phyloP scores from a whole-genome alignment of 2,888 invertebrate genomes.

The Xestia xanthographa region DNA sequence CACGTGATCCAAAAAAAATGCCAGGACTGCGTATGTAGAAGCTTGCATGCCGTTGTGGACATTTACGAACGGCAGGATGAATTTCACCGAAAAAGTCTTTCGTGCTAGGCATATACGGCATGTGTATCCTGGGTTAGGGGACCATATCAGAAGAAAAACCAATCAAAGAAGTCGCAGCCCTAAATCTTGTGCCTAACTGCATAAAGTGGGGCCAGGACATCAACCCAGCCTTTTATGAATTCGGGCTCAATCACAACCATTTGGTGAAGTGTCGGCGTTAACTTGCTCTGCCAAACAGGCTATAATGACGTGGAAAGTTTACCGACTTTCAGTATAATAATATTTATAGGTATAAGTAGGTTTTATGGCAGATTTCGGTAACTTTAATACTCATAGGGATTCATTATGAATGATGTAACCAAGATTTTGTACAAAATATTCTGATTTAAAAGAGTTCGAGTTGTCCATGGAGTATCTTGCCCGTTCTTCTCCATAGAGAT shows the following conservation, averaged over 20 bases:
- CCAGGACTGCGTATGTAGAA: not conserved
- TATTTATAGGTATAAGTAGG: too few species aligned
- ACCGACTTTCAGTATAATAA: too few species aligned
- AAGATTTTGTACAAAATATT: too few species aligned
- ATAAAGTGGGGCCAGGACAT: not conserved
- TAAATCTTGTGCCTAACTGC: not conserved
- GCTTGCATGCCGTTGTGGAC: not conserved
- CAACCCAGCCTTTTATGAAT: not conserved
- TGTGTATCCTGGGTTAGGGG: not conserved
- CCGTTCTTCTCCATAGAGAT: too few species aligned
- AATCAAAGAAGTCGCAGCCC: not conserved
- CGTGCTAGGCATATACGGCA: not conserved
- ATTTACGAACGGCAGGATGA: not conserved
- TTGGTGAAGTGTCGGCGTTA: not conserved
- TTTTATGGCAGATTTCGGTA: not conserved
- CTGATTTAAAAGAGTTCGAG: too few species aligned
- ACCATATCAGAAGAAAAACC: not conserved
- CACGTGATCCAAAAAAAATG: conserved; percentile 1
- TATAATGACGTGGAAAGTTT: not conserved
- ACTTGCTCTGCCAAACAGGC: not conserved
- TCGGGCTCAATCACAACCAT: not conserved
- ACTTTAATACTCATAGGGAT: not conserved
- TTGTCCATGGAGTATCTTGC: too few species aligned
- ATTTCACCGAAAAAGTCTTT: not conserved
- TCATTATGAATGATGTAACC: too few species aligned